Base-by-base conservation (phyloP, 2,888 invertebrate species). In the Apodemia duryi region DNA sequence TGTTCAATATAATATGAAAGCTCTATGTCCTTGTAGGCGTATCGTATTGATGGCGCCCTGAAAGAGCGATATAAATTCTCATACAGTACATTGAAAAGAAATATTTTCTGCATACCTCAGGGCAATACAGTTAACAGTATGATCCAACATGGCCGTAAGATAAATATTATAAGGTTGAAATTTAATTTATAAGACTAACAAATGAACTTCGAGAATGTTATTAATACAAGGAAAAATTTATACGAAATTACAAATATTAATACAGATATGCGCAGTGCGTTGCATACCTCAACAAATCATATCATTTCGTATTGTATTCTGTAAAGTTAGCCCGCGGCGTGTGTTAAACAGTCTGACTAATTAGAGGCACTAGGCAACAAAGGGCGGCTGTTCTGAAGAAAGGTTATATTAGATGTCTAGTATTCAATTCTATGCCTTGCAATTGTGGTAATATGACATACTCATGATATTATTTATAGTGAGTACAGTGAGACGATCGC, bases 341-440 rank as follows among this genome's bases (percentile, higher is more conserved):
- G 82, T 80, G 81, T 79, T 90, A 89, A 91, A 86, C 86, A 86
- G 88, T 77, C 86, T 88, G 89, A 90, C 91, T 91, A 91, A 91
- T 91, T 90, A 91, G 91, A 86, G 82, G 86, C 85, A 86, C 88
- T 85, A 84, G 80, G 82, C 85, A 88, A 90, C 88, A 88, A 89
- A 88, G 83, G 78, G 79, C 80, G 77, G 81, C 72, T 73, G 65
- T 70, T 77, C 72, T 68, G 60, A 72, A 67, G 65, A 65, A 66
- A 43, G 70, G 66, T 68, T 63, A 64, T 78, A 60, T 72, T 71
- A 63, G 54, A 29, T 67, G 68, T 70, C 66, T 64, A 67, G 62
- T 66, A 49, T 63, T 67, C 61, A 77, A 75, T 74, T 75, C 28
- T 81, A 68, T 72, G 74, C 81, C 78, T 76, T 84, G 82, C 71